These are phyloP conservation scores for Caradrina clavipalpis DNA, from an alignment of 2,888 invertebrate genomes.

Conservation along the genomic window DNA sequence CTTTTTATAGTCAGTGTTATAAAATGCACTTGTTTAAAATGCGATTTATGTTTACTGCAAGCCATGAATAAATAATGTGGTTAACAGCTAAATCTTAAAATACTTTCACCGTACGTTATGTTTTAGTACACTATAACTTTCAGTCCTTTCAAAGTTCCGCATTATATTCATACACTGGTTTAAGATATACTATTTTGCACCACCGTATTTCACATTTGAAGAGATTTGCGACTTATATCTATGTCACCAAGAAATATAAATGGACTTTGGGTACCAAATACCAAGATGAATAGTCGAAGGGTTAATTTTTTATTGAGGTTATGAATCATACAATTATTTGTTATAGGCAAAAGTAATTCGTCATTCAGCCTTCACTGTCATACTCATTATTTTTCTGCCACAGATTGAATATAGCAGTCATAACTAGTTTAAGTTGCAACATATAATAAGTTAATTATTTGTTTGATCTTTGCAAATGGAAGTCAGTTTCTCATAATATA, in stretches of 20 bases:
- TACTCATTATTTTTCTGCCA: slow-evolving; percentile 47
- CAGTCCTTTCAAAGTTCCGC: slow-evolving; percentile 60
- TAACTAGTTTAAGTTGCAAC: slow-evolving; percentile 40
- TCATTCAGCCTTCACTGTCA: slow-evolving; percentile 59
- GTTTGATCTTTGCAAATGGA: slow-evolving; percentile 47
- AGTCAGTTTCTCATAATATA: slow-evolving; percentile 66
- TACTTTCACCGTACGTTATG: slow-evolving; percentile 67
- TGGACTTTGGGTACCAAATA: slow-evolving; percentile 11
- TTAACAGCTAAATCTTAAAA: slow-evolving; percentile 67
- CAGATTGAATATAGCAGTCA: slow-evolving; percentile 43
- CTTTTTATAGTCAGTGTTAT: slow-evolving; percentile 60
- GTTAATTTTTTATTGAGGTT: slow-evolving; percentile 47
- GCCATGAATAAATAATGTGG: slow-evolving; percentile 67
- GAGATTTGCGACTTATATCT: slow-evolving; percentile 34
- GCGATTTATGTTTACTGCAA: slow-evolving; percentile 67
- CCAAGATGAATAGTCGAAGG: slow-evolving; percentile 24
- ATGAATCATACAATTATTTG: slow-evolving; percentile 56
- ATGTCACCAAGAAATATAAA: slow-evolving; percentile 5
- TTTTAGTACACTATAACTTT: slow-evolving; percentile 69
- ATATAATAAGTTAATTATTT: slow-evolving; percentile 49
- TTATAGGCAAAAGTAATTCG: slow-evolving; percentile 59
- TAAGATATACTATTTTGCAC: slow-evolving; percentile 39
- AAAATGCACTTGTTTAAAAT: slow-evolving; percentile 68
- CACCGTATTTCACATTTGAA: slow-evolving; percentile 41
- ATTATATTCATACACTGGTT: slow-evolving; percentile 45